phyloP scores from a whole-genome alignment of 1,140 invertebrate genomes.

The Tachypleus tridentatus region DNA sequence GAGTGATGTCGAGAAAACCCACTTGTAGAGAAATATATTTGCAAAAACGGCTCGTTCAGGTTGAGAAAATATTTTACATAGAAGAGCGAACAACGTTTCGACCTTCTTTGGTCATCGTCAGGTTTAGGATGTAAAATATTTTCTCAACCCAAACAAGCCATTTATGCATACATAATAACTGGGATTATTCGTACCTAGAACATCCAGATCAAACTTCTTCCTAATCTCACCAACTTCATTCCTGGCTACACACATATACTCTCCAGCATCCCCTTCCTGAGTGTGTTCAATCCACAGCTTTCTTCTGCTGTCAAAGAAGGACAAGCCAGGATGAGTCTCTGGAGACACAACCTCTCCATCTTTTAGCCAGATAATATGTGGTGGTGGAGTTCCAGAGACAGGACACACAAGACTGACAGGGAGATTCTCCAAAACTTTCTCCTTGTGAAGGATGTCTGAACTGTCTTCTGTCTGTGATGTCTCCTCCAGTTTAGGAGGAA shows the following conservation, averaged over 20 bases:
- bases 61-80: too few species aligned
- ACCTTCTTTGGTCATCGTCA: too few species aligned
- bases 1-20: too few species aligned
- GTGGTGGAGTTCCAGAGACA: slow-evolving; percentile 33
- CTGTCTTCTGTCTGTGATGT: too few species aligned
- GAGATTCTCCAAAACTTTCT: slow-evolving; percentile 3
- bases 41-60: too few species aligned
- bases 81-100: too few species aligned
- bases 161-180: too few species aligned
- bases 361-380: slow-evolving; percentile 34
- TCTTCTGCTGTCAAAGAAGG: slow-evolving; percentile 7
- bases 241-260: slow-evolving; percentile 33
- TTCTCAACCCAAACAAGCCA: too few species aligned
- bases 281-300: slow-evolving; percentile 3
- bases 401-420: slow-evolving; percentile 22
- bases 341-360: slow-evolving; percentile 21
- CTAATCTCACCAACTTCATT: slow-evolving; percentile 30
- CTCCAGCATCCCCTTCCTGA: slow-evolving; percentile 29
- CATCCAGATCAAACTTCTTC: slow-evolving; percentile 10
- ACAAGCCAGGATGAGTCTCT: slow-evolving; percentile 14
- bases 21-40: too few species aligned
- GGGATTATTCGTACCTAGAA: slow-evolving; percentile 1
- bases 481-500: too few species aligned
- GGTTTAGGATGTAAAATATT: too few species aligned
- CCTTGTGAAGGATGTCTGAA: too few species aligned